Evolutionary conservation across 2,113 vertebrate genomes (phyloP).

Genomic region (Choloepus hoffmanni): DNA sequence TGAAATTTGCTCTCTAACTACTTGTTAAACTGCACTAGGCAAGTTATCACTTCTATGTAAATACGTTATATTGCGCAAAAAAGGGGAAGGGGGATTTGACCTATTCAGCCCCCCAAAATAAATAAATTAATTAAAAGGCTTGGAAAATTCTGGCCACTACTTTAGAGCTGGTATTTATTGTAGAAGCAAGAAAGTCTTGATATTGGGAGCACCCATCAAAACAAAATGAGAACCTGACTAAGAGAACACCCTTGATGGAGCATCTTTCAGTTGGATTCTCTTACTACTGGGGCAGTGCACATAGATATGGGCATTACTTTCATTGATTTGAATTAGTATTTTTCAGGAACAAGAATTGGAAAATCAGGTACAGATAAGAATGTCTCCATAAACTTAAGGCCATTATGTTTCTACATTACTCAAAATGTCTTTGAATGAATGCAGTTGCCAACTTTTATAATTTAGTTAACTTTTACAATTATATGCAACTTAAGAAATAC

Average conservation of each 20-base stretch:
- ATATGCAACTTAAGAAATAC: conserved; percentile 25
- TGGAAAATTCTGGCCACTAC: background rate
- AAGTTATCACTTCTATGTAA: no score
- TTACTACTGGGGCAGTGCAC: background rate
- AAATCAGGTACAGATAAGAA: background rate
- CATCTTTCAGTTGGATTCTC: background rate
- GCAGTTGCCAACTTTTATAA: background rate
- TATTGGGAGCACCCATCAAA: background rate
- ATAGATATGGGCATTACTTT: background rate
- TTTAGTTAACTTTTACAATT: conserved; percentile 16
- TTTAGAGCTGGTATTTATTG: background rate
- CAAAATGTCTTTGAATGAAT: background rate
- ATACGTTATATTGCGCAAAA: no score
- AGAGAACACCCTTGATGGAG: background rate
- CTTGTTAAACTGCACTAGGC: no score
- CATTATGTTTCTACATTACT: background rate
- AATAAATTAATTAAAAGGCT: background rate
- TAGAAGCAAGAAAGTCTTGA: background rate
- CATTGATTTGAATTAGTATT: background rate
- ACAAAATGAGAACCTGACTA: background rate
- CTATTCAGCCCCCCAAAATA: no score
- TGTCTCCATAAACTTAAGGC: background rate
- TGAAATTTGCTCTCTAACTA: no score
- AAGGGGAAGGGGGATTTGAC: no score
- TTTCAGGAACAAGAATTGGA: background rate